Conservation (phyloP, 2,113 vertebrate species). For the Neolamprologus brichardi region DNA sequence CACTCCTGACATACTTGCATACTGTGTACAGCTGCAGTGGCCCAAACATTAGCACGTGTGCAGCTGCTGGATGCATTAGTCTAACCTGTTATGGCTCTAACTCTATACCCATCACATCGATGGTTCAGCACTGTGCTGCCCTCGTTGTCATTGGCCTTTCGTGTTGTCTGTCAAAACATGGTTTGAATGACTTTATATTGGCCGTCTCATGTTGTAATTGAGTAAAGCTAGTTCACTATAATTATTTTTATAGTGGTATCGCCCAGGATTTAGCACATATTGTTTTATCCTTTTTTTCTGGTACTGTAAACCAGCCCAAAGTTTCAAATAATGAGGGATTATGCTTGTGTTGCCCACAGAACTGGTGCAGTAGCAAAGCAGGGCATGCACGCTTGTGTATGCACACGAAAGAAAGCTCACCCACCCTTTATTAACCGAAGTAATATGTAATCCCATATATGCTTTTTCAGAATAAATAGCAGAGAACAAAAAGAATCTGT, state of each 20-base stretch:
- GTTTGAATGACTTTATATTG: background rate
- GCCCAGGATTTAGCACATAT: background rate
- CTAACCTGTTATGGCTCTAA: background rate
- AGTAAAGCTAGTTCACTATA: background rate
- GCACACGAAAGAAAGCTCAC: background rate
- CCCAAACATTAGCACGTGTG: background rate
- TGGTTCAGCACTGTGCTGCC: background rate
- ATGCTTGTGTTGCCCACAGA: background rate
- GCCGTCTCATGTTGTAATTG: background rate
- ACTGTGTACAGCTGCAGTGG: background rate
- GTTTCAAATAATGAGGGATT: background rate
- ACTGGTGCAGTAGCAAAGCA: background rate
- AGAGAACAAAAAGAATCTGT: background rate
- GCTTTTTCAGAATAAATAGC: background rate
- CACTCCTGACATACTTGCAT: background rate
- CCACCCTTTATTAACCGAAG: background rate
- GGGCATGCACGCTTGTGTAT: background rate
- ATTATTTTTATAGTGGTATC: background rate
- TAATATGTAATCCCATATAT: background rate
- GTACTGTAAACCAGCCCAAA: background rate
- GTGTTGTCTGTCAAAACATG: background rate
- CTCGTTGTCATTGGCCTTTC: background rate
- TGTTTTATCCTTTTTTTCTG: background rate
- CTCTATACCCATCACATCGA: background rate
- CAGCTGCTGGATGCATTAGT: fast-evolving